Evolutionary conservation across 2,113 vertebrate species (phyloP).

Genomic region (Falcunculus frontatus): DNA sequence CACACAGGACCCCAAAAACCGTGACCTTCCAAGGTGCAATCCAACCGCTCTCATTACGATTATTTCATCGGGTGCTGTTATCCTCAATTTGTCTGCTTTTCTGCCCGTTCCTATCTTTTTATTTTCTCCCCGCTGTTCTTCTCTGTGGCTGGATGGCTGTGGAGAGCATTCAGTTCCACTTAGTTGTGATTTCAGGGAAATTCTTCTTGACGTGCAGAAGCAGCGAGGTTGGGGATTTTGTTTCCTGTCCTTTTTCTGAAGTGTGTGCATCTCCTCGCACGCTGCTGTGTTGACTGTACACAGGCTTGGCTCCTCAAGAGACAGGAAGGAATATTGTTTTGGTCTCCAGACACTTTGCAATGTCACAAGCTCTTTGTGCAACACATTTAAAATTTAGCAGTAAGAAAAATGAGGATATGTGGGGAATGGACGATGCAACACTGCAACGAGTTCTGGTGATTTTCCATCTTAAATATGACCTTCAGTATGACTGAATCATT

Average conservation of each 20-base stretch:
- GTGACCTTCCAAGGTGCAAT: not conserved
- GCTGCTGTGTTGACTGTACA: not conserved
- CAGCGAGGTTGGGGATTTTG: not conserved
- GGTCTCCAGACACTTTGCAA: not conserved
- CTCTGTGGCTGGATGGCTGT: not conserved
- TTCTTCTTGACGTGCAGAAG: not conserved
- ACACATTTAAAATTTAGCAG: not conserved
- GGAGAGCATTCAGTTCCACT: slow-evolving; percentile 36
- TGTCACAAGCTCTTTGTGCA: not conserved
- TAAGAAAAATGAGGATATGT: not conserved
- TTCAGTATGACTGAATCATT: not conserved
- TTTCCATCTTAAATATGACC: not conserved
- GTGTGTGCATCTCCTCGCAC: not conserved
- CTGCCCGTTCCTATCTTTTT: not conserved
- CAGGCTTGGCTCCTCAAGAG: not conserved
- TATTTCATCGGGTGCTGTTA: not conserved
- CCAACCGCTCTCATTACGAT: not conserved
- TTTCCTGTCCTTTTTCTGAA: not conserved
- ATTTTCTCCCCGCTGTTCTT: not conserved
- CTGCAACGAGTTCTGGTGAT: not conserved
- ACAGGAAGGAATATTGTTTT: not conserved
- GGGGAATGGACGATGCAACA: not conserved
- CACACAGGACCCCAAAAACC: fast-evolving
- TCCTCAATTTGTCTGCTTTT: not conserved
- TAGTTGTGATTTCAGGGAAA: slow-evolving; percentile 4